Percentiles rank a stretch among this genome's conserved stretches.
Evolutionary conservation across 2,113 vertebrate genomes (phyloP).

Genomic region (Myiozetetes cayanensis): DNA sequence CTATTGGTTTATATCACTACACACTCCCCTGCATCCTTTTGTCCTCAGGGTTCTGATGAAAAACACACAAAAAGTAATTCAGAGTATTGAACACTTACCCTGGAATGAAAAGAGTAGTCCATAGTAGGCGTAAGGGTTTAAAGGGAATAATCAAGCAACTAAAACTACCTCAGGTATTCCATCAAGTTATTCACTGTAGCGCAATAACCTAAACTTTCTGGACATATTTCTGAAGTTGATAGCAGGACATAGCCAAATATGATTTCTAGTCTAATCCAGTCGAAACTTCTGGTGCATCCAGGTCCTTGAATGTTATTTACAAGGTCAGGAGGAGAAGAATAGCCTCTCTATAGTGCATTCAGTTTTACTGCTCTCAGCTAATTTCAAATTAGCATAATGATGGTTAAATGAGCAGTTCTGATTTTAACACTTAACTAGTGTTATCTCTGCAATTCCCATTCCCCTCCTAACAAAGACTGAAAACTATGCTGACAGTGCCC

Average conservation of each 20-base stretch:
- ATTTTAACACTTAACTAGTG: not conserved
- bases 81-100: not conserved
- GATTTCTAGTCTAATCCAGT: not conserved
- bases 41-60: not conserved
- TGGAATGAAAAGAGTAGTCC: not conserved
- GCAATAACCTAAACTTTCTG: not conserved
- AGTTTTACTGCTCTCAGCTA: not conserved
- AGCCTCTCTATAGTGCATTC: accelerated
- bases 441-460: not conserved
- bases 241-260: not conserved
- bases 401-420: not conserved
- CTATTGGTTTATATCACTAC: not conserved
- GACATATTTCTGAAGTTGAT: not conserved
- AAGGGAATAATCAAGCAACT: not conserved
- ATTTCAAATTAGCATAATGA: not conserved
- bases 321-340: not conserved
- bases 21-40: not conserved
- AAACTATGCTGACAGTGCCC: not conserved
- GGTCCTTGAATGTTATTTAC: not conserved
- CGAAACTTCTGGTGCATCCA: not conserved
- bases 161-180: not conserved
- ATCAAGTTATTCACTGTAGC: not conserved
- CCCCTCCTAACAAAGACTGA: not conserved
- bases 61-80: not conserved
- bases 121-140: not conserved